phyloP scores from a whole-genome alignment of 2,888 invertebrate genomes.

The Sminthurinus aureus region DNA sequence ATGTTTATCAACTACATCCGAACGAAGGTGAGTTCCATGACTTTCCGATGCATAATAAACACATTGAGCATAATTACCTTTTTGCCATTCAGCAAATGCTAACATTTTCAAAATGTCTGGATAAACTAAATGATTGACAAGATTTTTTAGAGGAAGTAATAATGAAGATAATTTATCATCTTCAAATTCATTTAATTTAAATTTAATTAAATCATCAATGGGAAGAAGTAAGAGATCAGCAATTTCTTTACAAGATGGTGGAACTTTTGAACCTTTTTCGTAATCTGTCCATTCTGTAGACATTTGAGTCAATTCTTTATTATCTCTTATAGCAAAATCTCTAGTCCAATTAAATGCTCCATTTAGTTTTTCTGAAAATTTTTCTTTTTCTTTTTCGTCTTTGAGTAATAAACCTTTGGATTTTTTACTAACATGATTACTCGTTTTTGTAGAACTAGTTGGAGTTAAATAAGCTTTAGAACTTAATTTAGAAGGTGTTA shows the following conservation, averaged over 20 bases:
- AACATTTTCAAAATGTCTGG: constrained; percentile 38
- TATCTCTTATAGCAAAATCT: not conserved
- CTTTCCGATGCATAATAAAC: constrained; percentile 40
- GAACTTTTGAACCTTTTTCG: not conserved
- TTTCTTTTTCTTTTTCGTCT: not conserved
- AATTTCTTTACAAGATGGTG: constrained; percentile 17
- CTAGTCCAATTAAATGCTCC: constrained; percentile 23
- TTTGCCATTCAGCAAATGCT: constrained; percentile 44
- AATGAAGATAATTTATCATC: constrained; percentile 3
- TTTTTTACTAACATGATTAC: not conserved
- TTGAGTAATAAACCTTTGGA: not conserved
- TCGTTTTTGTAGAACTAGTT: not conserved
- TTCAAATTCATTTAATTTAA: constrained; percentile 22
- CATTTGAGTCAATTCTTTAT: not conserved
- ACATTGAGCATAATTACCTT: constrained; percentile 32
- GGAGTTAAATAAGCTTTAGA: not conserved
- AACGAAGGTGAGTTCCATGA: constrained; percentile 39
- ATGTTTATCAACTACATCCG: constrained; percentile 46
- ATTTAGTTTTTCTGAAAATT: not conserved
- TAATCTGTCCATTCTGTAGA: constrained; percentile 4
- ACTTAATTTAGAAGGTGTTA: not conserved
- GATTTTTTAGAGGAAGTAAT: not conserved
- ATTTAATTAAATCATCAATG: constrained; percentile 6
- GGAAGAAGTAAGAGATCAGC: constrained; percentile 26
- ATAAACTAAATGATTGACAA: constrained; percentile 38